These are phyloP conservation scores for Thalassarche chlororhynchos DNA, from an alignment of 2,113 vertebrate genomes.

Conservation along the genomic window DNA sequence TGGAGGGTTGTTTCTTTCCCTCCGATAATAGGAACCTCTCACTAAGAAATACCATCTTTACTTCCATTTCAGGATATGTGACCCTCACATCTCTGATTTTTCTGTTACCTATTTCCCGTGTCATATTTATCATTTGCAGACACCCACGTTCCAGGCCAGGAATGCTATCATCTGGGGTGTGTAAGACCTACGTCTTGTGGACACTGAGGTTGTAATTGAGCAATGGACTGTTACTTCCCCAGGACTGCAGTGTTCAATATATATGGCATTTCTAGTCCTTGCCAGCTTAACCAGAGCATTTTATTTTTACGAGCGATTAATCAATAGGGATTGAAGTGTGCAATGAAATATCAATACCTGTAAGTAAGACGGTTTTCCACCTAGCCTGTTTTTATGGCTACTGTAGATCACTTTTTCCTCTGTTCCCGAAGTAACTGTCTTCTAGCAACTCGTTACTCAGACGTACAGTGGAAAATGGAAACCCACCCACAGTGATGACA, in stretches of 20 bases:
- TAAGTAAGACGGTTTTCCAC: neutral
- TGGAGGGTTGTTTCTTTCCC: neutral
- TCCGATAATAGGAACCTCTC: neutral
- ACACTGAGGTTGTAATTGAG: neutral
- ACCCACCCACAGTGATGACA: neutral
- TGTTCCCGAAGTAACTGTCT: neutral
- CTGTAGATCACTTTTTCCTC: neutral
- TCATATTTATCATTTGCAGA: neutral
- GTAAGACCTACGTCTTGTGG: neutral
- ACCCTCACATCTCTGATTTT: neutral
- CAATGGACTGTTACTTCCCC: neutral
- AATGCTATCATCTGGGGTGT: neutral
- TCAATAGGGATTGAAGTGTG: neutral
- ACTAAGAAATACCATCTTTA: neutral
- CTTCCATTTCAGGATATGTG: neutral
- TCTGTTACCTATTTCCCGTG: neutral
- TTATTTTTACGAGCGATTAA: neutral
- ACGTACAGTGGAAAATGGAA: neutral
- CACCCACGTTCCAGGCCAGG: neutral
- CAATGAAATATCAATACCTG: conserved; percentile 4
- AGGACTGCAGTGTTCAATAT: neutral
- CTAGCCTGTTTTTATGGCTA: neutral
- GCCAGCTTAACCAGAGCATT: neutral
- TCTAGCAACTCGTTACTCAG: neutral
- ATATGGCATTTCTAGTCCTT: neutral